A percentile compares a stretch with the other conserved stretches of the same genome.
These are phyloP conservation scores for Ifrita kowaldi DNA, from an alignment of 2,113 vertebrate species.

Conservation along the genomic window DNA sequence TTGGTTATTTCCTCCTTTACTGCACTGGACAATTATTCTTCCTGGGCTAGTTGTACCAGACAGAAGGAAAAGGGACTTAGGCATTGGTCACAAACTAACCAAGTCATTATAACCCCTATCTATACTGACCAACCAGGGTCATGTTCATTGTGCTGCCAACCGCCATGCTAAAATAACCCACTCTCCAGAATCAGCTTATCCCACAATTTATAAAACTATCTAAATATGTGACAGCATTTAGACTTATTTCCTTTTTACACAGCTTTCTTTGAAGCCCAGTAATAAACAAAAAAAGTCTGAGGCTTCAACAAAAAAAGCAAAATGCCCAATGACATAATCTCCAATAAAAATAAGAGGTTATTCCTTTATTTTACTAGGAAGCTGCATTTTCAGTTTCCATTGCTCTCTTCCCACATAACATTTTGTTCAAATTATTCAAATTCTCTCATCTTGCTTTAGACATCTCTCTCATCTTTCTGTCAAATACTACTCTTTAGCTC, in stretches of 20 bases:
- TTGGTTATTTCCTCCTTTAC: neutral
- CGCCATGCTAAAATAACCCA: neutral
- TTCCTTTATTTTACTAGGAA: neutral
- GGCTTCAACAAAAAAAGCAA: neutral
- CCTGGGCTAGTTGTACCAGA: neutral
- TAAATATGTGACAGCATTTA: neutral
- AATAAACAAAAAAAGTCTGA: neutral
- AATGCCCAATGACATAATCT: neutral
- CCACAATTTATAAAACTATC: neutral
- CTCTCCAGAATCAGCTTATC: neutral
- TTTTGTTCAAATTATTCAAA: neutral
- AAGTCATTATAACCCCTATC: neutral
- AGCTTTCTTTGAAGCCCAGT: neutral
- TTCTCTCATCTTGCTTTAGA: neutral
- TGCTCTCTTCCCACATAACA: neutral
- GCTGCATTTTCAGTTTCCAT: neutral
- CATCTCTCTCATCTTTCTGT: neutral
- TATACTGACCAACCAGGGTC: neutral
- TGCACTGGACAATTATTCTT: neutral
- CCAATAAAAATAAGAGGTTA: neutral
- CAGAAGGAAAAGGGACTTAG: neutral
- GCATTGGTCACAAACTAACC: neutral
- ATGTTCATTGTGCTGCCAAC: neutral
- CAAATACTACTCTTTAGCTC: neutral
- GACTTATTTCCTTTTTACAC: neutral